phyloP scores from a whole-genome alignment of 2,888 invertebrate genomes.

The Napeogenes sylphis region DNA sequence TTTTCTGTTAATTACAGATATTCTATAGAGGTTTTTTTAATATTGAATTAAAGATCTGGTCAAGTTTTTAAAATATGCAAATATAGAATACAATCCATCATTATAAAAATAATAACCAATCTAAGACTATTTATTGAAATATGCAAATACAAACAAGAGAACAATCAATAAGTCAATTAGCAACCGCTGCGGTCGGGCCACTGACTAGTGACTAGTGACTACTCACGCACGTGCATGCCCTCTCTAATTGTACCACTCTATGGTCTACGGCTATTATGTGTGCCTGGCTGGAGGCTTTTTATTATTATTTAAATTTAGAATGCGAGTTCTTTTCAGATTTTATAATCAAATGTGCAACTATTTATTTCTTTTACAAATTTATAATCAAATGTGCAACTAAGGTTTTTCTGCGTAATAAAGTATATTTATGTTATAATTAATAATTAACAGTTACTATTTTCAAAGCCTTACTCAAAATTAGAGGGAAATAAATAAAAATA shows the following conservation, averaged over 20 bases:
- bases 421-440: no score
- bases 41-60: no score
- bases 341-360: not conserved
- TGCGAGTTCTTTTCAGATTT: not conserved
- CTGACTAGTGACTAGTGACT: constrained; percentile 45
- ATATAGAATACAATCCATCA: not conserved
- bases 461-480: no score
- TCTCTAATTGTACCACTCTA: constrained; percentile 47
- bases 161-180: constrained; percentile 56
- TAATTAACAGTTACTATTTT: no score
- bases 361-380: not conserved
- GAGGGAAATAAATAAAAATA: no score
- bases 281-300: constrained; percentile 17
- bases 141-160: constrained; percentile 18
- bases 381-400: no score
- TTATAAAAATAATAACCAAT: constrained; percentile 1
- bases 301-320: constrained; percentile 13
- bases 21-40: no score
- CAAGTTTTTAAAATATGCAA: no score
- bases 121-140: constrained; percentile 15
- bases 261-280: constrained; percentile 31
- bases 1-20: no score
- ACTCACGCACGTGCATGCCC: constrained; percentile 47
- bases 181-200: constrained; percentile 42
- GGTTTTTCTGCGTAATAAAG: no score